Base-by-base conservation (phyloP, 2,797 vertebrate species). In the Scleropages formosus region DNA sequence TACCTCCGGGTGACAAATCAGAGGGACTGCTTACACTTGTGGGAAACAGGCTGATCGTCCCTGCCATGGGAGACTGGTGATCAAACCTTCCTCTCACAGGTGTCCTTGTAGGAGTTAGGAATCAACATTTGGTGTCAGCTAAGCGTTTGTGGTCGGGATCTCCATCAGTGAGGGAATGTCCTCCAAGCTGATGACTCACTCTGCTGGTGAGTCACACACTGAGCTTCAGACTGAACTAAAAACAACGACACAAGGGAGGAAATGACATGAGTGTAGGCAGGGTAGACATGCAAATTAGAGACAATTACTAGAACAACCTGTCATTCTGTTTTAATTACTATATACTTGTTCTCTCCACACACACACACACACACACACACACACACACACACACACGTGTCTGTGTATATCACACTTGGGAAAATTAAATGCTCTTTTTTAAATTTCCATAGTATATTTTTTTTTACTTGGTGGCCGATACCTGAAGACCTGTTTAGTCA, bases 351-450 rank as follows among this genome's bases (percentile, higher is more conserved):
- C 31, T 39, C n/a, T n/a, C n/a, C 31, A 39, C 31, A 39, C 31
- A n/a, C 31, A 39, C 6, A 39, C 31, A 6, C 31, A 39, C 39
- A 39, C 31, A 39, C 31, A n/a, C 31, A 39, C 6, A 39, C 31
- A 6, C 31, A 39, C 31, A 39, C 31, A n/a, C 31, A 39, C 6
- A 39, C 31, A 6, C 31, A 39, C 39, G 31, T 39, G 6, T 39
- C 31, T 39, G 31, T 39, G 2, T n/a, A n/a, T 39, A 68, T 4
- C 47, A 22, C 51, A 47, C 46, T 15, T 47, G n/a, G 66, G 66
- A 68, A 51, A 68, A 68, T 68, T 0, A 68, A 68, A 68, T 15
- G 66, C n/a, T 47, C 47, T 47, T 68, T 26, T 68, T 44, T 68
- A 66, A n/a, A 44, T 47, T 47, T 47, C 44, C 66, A 47, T 2